phyloP scores from a whole-genome alignment of 2,113 vertebrate genomes.

The Hydropotes inermis region DNA sequence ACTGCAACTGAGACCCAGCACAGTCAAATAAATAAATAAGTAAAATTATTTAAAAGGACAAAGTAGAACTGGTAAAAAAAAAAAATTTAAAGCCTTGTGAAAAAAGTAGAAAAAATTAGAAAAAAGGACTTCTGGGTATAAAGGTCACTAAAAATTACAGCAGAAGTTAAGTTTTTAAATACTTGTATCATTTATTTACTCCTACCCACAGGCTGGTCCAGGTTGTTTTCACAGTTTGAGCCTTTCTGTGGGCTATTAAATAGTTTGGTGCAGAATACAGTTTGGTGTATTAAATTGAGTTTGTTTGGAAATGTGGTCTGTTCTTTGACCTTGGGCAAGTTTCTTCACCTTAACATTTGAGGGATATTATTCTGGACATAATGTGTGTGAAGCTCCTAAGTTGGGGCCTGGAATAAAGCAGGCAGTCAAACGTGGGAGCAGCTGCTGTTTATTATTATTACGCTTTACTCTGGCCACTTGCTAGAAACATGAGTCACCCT shows the following conservation, averaged over 20 bases:
- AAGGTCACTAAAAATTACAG: background rate
- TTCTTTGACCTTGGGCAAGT: background rate
- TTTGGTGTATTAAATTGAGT: background rate
- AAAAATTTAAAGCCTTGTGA: background rate
- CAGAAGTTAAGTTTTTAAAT: background rate
- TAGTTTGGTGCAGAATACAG: background rate
- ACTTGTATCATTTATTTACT: background rate
- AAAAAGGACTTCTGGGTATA: background rate
- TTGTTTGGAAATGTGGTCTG: slow-evolving; percentile 18
- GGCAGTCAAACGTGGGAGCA: background rate
- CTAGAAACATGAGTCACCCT: background rate
- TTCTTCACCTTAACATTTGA: background rate
- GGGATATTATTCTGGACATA: background rate
- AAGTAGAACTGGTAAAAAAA: background rate
- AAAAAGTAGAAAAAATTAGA: background rate
- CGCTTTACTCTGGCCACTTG: background rate
- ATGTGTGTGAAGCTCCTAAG: background rate
- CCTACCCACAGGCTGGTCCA: background rate
- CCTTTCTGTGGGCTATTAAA: background rate
- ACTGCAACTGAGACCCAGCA: background rate
- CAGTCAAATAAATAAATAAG: background rate
- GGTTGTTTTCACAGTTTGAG: background rate
- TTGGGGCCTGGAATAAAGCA: background rate
- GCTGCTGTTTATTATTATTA: background rate
- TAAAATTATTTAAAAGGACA: background rate